phyloP scores from a whole-genome alignment of 2,113 vertebrate species.

The Picathartes gymnocephalus region DNA sequence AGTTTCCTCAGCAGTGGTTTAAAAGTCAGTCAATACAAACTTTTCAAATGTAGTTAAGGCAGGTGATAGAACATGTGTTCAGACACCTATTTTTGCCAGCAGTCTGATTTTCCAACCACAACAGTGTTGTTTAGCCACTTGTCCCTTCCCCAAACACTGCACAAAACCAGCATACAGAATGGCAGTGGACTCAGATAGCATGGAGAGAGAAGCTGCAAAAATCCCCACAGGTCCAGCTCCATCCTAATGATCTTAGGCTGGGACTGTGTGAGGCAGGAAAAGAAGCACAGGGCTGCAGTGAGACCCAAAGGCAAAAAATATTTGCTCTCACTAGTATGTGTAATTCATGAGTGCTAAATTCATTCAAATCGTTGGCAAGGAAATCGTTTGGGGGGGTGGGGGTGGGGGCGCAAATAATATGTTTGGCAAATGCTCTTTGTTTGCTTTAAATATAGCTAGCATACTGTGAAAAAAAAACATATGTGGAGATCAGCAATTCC shows the following conservation, averaged over 20 bases:
- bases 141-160: accelerated
- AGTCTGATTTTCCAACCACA: background rate
- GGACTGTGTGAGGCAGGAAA: accelerated
- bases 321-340: background rate
- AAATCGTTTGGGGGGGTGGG: accelerated
- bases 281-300: background rate
- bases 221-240: background rate
- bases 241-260: background rate
- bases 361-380: background rate
- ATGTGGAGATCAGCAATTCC: background rate
- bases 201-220: background rate
- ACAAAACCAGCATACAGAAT: background rate
- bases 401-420: background rate
- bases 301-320: background rate
- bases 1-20: background rate
- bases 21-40: background rate
- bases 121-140: background rate
- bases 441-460: background rate
- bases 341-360: background rate
- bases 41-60: background rate
- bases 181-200: accelerated
- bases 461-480: background rate
- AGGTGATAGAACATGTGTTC: background rate
- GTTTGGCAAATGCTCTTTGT: background rate
- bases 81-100: background rate